A percentile compares a stretch with the other conserved stretches of the same genome.
phyloP scores from a whole-genome alignment of 2,113 vertebrate genomes.

The Psammodynastes pulverulentus region DNA sequence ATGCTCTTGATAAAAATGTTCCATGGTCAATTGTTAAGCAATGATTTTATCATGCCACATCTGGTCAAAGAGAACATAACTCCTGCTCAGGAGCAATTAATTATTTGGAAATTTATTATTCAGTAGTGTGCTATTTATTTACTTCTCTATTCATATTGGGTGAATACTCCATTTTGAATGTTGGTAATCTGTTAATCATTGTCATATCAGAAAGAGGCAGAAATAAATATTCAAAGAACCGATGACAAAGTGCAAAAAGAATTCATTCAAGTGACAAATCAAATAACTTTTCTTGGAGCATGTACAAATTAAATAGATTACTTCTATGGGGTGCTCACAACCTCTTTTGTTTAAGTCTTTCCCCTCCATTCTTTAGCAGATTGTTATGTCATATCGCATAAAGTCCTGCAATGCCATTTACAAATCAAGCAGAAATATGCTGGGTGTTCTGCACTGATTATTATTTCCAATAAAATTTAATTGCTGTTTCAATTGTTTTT shows the following conservation, averaged over 20 bases:
- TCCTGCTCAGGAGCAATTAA: not conserved
- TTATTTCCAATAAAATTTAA: not conserved
- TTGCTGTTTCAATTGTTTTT: conserved; percentile 1
- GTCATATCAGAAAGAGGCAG: not conserved
- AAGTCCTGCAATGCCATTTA: not conserved
- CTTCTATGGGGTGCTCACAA: not conserved
- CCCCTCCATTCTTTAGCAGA: not conserved
- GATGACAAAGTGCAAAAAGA: not conserved
- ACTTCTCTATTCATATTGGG: not conserved
- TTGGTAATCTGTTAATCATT: not conserved
- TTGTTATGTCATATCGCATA: not conserved
- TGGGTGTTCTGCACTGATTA: not conserved
- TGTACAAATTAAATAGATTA: not conserved
- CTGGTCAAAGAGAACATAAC: not conserved
- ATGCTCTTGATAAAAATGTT: not conserved
- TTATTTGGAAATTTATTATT: not conserved
- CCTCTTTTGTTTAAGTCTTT: not conserved
- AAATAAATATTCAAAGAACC: not conserved
- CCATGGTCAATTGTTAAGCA: not conserved
- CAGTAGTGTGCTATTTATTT: not conserved
- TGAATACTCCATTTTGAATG: not conserved
- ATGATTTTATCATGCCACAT: not conserved
- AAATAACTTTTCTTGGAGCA: not conserved
- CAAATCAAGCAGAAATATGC: not conserved
- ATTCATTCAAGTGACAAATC: not conserved